phyloP scores from a whole-genome alignment of 2,113 vertebrate genomes.

The Elaphurus davidianus region DNA sequence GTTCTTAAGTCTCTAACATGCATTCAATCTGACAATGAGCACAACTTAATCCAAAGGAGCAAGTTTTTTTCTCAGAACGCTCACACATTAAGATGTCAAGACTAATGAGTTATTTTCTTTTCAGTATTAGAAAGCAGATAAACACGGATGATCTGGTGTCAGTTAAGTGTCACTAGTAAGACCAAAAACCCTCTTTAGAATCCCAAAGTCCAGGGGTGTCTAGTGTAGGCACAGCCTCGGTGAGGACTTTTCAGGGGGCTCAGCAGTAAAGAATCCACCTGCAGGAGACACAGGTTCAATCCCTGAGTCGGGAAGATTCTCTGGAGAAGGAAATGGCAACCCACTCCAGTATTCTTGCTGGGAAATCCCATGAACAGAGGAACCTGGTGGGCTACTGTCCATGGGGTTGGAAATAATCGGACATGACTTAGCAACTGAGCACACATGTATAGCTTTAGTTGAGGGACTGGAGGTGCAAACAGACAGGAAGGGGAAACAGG shows the following conservation, averaged over 20 bases:
- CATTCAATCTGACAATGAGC: not conserved
- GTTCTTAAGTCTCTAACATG: not conserved
- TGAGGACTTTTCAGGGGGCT: not conserved
- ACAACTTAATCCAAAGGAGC: not conserved
- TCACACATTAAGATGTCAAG: not conserved
- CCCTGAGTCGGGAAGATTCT: not conserved
- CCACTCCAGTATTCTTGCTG: not conserved
- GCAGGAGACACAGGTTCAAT: not conserved
- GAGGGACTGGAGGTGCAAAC: not conserved
- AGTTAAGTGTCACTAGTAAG: not conserved
- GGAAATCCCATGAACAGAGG: not conserved
- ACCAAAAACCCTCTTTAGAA: not conserved
- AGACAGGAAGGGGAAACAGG: too few species aligned
- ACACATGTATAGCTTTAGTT: not conserved
- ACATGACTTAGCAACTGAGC: not conserved
- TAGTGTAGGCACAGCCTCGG: not conserved
- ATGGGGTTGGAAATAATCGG: not conserved
- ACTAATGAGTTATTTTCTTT: constrained; percentile 6
- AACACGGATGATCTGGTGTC: not conserved
- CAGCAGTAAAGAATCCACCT: not conserved
- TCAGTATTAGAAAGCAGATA: constrained; percentile 23
- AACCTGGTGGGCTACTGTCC: not conserved
- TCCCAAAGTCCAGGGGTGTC: not conserved
- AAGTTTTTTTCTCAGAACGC: not conserved
- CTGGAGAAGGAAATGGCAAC: not conserved